Evolutionary conservation across 2,888 invertebrate genomes (phyloP).

Genomic region (Drosophila sordidula): DNA sequence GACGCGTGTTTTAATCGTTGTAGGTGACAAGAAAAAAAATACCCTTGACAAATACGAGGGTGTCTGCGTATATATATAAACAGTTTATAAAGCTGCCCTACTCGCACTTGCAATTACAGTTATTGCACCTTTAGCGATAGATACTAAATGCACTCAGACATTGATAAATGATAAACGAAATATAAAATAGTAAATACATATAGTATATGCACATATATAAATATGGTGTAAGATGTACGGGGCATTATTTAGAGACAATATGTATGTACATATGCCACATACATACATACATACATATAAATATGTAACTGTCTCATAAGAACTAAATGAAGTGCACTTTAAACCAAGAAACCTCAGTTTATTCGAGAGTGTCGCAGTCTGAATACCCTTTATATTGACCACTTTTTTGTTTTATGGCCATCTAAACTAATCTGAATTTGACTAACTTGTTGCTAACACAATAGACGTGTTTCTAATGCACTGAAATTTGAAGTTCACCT

Average conservation of each 20-base stretch:
- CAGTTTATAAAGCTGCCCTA: background rate
- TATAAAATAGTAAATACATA: background rate
- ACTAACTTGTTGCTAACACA: too few relatives aligned
- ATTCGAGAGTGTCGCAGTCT: background rate
- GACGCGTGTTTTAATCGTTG: constrained; percentile 15
- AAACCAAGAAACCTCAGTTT: background rate
- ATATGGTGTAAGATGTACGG: constrained; percentile 13
- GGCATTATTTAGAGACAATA: background rate
- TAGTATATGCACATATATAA: constrained; percentile 3
- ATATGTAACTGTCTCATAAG: constrained; percentile 5
- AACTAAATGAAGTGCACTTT: constrained; percentile 18
- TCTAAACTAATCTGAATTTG: too few relatives aligned
- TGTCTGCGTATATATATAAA: background rate
- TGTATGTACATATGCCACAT: background rate
- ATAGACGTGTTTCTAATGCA: too few relatives aligned
- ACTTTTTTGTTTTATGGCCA: too few relatives aligned
- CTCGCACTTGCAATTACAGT: constrained; percentile 16
- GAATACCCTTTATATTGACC: background rate
- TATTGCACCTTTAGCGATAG: constrained; percentile 1
- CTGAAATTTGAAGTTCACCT: too few relatives aligned
- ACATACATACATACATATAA: background rate
- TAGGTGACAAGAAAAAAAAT: constrained; percentile 21
- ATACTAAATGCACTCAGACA: constrained; percentile 18
- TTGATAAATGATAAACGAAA: constrained; percentile 27
- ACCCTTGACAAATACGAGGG: background rate